Evolutionary conservation across 1,140 invertebrate species (phyloP).

Genomic region (Mesaphorura yosii): DNA sequence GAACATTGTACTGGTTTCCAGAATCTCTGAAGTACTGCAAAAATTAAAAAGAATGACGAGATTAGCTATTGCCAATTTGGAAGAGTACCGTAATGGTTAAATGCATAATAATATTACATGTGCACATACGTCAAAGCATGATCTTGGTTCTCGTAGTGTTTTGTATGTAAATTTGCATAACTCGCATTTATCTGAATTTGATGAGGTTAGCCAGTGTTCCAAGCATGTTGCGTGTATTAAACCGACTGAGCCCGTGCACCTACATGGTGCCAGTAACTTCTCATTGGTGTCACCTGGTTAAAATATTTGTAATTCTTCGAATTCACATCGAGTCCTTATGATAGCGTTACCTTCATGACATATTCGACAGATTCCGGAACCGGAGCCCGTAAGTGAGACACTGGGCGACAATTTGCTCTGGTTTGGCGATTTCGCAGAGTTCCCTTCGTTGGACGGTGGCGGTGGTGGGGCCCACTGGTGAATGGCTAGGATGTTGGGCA

Average conservation of each 20-base stretch:
- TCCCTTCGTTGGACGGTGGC: no score
- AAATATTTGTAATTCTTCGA: not conserved
- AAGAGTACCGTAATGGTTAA: constrained; percentile 6
- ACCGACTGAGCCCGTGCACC: constrained; percentile 45
- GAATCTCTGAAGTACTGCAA: constrained; percentile 38
- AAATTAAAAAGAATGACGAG: constrained; percentile 20
- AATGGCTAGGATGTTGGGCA: no score
- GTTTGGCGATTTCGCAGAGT: no score
- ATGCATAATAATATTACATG: constrained; percentile 8
- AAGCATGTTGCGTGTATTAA: constrained; percentile 45
- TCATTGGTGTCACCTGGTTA: constrained; percentile 38
- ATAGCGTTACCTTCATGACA: constrained; percentile 36
- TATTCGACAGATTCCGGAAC: constrained; percentile 39
- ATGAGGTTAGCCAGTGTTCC: constrained; percentile 47
- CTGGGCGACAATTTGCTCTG: no score
- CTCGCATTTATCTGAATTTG: constrained; percentile 46
- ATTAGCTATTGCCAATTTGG: constrained; percentile 2
- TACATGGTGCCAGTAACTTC: constrained; percentile 46
- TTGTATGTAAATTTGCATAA: constrained; percentile 45
- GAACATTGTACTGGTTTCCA: constrained; percentile 34
- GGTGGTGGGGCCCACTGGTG: no score
- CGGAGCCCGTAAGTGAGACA: no score
- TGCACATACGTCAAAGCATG: constrained; percentile 36
- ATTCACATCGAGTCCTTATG: not conserved
- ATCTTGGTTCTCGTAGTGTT: constrained; percentile 35